Evolutionary conservation across 2,113 vertebrate species (phyloP), one percentile per base, ranked within the genome.

Genomic region (Tretioscincus oriximinensis): DNA sequence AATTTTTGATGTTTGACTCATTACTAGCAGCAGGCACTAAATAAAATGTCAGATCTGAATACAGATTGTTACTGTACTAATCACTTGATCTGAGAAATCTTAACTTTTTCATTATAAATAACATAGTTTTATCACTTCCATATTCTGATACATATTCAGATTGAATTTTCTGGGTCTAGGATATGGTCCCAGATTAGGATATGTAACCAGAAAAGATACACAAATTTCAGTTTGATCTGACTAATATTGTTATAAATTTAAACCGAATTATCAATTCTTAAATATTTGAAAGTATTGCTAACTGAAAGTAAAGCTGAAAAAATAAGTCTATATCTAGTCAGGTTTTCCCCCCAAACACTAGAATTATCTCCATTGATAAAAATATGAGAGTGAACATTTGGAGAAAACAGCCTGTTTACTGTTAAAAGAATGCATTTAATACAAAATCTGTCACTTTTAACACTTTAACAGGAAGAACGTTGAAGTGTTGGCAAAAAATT

Each of bases 341-440:
- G 60, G 81, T 69, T 77, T 86, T 89, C 87, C 54, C 18, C 2
- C 14, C 11, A 49, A 51, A 51, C 2, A 51, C 12, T 18, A 77
- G 47, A 76, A 35, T 26, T 0, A 1, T 80, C 77, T n/a, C 1
- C 20, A 18, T 58, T 83, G 65, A 21, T 86, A 58, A 28, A 90
- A 87, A 77, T 45, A 86, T 29, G 65, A 85, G 61, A 81, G 54
- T 0, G 0, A 91, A 74, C 73, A 85, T 76, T 88, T 86, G 84
- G 76, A 86, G 84, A 78, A 85, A 88, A 72, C 82, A 89, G 79
- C 31, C 81, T 86, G 77, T 82, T 87, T 86, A 85, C 69, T 77
- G 45, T 64, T 71, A 69, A 21, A 41, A 12, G 58, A 28, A 54
- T 67, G 77, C 73, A 88, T 66, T 72, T n/a, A 74, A 60, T 51